Conservation (phyloP, 2,797 vertebrate species). For the Tragelaphus oryx region DNA sequence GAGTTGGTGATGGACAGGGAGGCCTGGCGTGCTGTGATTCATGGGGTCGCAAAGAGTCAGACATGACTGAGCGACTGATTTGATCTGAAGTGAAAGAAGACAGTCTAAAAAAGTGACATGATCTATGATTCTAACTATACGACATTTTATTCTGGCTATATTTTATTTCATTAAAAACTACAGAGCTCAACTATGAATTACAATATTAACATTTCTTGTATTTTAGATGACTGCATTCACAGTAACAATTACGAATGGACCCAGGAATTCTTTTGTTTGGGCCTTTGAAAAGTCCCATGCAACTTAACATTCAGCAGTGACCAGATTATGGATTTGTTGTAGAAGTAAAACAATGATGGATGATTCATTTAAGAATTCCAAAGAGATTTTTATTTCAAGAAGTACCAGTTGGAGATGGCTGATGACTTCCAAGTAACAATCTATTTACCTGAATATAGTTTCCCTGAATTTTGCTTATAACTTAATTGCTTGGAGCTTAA, state of each 20-base stretch:
- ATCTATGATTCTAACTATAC: neutral
- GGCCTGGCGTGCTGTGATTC: too few relatives aligned
- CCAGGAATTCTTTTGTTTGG: neutral
- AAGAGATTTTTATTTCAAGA: constrained; percentile 9
- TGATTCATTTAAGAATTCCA: neutral
- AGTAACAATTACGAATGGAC: neutral
- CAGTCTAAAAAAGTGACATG: neutral
- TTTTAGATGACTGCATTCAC: neutral
- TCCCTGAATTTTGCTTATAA: neutral
- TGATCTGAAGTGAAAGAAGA: neutral
- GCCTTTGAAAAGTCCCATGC: neutral
- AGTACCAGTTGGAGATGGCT: neutral
- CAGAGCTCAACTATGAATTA: neutral
- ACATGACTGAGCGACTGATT: too few relatives aligned
- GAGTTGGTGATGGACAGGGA: too few relatives aligned
- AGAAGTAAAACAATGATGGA: neutral
- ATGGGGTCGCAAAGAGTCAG: too few relatives aligned
- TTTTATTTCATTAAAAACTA: constrained; percentile 35
- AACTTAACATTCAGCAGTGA: neutral
- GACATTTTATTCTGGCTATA: neutral
- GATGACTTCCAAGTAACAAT: neutral
- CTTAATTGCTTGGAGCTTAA: neutral
- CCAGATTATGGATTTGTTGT: neutral
- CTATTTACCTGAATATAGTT: neutral
- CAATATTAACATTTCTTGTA: neutral